A percentile compares a stretch with the other conserved stretches of the same genome.
These are phyloP conservation scores for Formica selysi DNA, from an alignment of 1,140 invertebrate species.

Conservation along the genomic window DNA sequence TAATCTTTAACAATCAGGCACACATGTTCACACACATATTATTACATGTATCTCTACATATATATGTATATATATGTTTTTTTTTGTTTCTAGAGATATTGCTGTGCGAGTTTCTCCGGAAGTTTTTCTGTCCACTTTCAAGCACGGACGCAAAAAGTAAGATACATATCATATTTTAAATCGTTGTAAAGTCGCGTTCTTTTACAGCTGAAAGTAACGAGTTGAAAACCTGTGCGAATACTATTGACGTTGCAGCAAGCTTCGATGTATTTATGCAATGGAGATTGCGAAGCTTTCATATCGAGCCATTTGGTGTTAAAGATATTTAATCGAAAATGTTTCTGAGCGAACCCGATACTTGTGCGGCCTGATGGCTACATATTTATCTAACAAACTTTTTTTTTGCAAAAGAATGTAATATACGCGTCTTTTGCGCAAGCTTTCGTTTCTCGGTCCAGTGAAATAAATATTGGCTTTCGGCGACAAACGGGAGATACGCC, in stretches of 20 bases:
- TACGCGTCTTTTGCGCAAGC: constrained; percentile 23
- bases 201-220: not conserved
- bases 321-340: constrained; percentile 35
- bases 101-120: not conserved
- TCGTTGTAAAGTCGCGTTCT: not conserved
- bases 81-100: constrained; percentile 25
- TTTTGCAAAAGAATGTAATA: constrained; percentile 51
- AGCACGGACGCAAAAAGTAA: constrained; percentile 22
- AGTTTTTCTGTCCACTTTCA: not conserved
- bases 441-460: constrained; percentile 49
- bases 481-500: constrained; percentile 55
- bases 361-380: constrained; percentile 22
- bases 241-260: not conserved
- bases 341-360: constrained; percentile 20
- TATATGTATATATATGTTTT: not conserved
- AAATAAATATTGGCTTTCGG: constrained; percentile 70
- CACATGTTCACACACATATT: not conserved
- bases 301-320: constrained; percentile 18
- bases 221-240: not conserved
- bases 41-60: not conserved
- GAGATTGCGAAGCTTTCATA: not conserved
- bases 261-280: not conserved
- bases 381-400: constrained; percentile 34
- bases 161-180: not conserved
- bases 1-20: not conserved